Base-by-base conservation (phyloP, 2,113 vertebrate genomes). In the Kryptolebias marmoratus region DNA sequence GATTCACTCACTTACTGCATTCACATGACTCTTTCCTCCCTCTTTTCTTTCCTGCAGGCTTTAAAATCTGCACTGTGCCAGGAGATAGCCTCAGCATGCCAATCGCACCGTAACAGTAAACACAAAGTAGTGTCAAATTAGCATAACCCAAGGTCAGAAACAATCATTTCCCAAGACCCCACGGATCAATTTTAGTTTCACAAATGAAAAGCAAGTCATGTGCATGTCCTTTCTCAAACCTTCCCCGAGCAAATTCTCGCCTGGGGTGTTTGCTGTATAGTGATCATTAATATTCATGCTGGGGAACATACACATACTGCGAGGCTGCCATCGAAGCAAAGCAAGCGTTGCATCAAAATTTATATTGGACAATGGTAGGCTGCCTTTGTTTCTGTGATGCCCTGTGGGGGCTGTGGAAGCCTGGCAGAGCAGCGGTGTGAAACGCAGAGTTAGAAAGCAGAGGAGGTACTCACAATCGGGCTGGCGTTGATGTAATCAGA, bases 401-500 rank as follows among this genome's bases (percentile, higher is more conserved):
- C 81, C 77, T 60, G 5, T n/a, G 49, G 74, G 82, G 78, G 27
- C 61, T 27, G 74, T 12, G 54, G 74, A 75, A 58, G 72, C 32
- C 48, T 0, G 59, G 60, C 32, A 8, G 13, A 18, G 71, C 28
- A n/a, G 42, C 2, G 11, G 47, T 0, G 39, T 31, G 62, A 58
- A 64, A 64, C 45, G 59, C 53, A 10, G n/a, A 69, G 68, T 71
- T 36, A 55, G 75, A 63, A 78, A 71, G 79, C 73, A 75, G 80
- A 79, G 62, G 72, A 80, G 71, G 68, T 88, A 96, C 97, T 97
- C 84, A 99, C 98, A 57, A 99, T 98, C n/a, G 97, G 95, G 88
- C 97, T 99, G 89, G 97, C 98, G 0, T 99, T 99, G 95, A 99
- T 96, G 94, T 99, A 99, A 81, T 98, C 96, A 0, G 95, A 97